A percentile compares a stretch with the other conserved stretches of the same genome.
Conservation (phyloP, 2,888 invertebrate genomes). For the Epistrophe grossulariae region DNA sequence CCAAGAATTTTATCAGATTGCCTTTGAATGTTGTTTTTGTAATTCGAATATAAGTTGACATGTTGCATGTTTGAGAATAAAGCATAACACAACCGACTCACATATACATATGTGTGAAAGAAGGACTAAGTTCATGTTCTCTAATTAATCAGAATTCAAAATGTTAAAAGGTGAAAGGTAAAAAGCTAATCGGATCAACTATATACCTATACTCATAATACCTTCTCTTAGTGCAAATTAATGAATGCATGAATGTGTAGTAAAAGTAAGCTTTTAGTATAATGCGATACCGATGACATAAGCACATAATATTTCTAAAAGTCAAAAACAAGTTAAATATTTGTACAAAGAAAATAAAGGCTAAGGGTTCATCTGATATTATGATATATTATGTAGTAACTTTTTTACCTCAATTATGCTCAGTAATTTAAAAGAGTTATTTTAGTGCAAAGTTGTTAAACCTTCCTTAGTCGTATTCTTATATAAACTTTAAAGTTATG, state of each 20-base stretch:
- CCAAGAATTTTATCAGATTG: conserved; percentile 9
- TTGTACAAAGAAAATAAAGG: not conserved
- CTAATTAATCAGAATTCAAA: conserved; percentile 66
- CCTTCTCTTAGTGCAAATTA: conserved; percentile 24
- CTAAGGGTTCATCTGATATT: too few relatives aligned
- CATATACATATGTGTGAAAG: not conserved
- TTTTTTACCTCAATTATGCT: too few relatives aligned
- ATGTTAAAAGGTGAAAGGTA: conserved; percentile 31
- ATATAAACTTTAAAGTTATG: too few relatives aligned
- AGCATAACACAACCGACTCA: not conserved
- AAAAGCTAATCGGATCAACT: conserved; percentile 47
- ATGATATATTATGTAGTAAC: too few relatives aligned
- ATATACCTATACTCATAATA: not conserved
- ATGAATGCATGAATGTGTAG: conserved; percentile 21
- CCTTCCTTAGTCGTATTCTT: too few relatives aligned
- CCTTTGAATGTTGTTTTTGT: not conserved
- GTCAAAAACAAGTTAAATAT: not conserved
- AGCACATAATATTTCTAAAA: not conserved
- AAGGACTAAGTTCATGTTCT: not conserved
- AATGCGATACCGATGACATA: conserved; percentile 27
- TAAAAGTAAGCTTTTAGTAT: conserved; percentile 37
- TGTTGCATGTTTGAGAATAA: conserved; percentile 10
- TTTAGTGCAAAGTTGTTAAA: too few relatives aligned
- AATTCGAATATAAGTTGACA: not conserved
- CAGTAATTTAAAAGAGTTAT: too few relatives aligned